Percentiles rank a stretch among this genome's conserved stretches.
Evolutionary conservation across 2,113 vertebrate genomes (phyloP).

Genomic region (Clarias batrachus): DNA sequence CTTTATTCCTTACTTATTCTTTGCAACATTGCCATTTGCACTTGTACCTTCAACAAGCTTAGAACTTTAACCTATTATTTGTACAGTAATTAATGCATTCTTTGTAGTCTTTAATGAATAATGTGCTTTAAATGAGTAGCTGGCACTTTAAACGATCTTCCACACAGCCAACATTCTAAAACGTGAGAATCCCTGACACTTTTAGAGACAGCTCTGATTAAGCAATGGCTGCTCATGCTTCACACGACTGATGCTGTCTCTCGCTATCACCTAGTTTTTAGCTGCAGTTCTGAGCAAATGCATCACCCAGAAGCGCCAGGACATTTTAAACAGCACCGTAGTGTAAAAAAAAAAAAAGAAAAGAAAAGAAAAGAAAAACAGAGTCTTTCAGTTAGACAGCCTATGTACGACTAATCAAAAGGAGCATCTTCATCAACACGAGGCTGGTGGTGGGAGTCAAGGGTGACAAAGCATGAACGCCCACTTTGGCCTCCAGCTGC

Average conservation of each 20-base stretch:
- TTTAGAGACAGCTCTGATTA: conserved; percentile 7
- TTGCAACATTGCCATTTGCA: background rate
- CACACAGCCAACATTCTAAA: background rate
- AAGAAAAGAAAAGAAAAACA: background rate
- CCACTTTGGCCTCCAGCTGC: conserved; percentile 17
- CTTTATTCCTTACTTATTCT: background rate
- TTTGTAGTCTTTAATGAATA: background rate
- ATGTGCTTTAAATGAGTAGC: background rate
- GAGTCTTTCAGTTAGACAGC: background rate
- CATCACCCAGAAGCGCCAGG: background rate
- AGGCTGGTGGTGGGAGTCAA: background rate
- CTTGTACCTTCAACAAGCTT: background rate
- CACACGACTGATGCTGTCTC: background rate
- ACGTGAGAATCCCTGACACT: background rate
- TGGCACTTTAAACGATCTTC: background rate
- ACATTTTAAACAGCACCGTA: background rate
- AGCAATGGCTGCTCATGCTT: background rate
- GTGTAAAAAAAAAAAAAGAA: background rate
- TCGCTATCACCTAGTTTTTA: conserved; percentile 7
- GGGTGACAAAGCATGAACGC: background rate
- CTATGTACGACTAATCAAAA: conserved; percentile 21
- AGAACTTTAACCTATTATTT: background rate
- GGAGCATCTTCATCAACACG: background rate
- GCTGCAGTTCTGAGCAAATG: background rate
- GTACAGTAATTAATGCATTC: background rate